Conservation (phyloP, 2,797 vertebrate species). For the Rhinogobio ventralis region DNA sequence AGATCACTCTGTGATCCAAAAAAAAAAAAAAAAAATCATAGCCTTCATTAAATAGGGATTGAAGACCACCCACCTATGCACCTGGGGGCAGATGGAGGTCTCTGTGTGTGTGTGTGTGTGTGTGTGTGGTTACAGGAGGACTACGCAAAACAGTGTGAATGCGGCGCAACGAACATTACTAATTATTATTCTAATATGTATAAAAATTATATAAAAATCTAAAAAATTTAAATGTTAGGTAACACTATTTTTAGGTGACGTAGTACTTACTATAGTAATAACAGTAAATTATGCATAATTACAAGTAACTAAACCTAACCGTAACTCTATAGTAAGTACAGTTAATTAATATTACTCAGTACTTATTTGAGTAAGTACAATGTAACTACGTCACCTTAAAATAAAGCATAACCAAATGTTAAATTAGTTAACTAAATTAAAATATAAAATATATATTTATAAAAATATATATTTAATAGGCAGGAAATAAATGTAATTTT, state of each 20-base stretch:
- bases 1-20: constrained; percentile 49
- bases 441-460: too few relatives aligned
- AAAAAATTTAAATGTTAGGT: too few relatives aligned
- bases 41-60: constrained; percentile 64
- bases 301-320: not conserved
- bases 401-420: too few relatives aligned
- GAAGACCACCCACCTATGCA: constrained; percentile 57
- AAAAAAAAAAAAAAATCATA: constrained; percentile 50
- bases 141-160: not conserved
- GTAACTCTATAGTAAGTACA: too few relatives aligned
- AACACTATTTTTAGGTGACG: not conserved
- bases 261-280: not conserved
- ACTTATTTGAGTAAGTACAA: too few relatives aligned
- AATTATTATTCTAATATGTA: not conserved
- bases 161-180: not conserved
- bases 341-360: too few relatives aligned
- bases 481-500: not conserved
- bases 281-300: not conserved
- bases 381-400: too few relatives aligned
- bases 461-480: not conserved
- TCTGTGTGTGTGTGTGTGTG: constrained; percentile 13
- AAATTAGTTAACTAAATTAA: not conserved
- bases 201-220: not conserved
- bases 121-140: not conserved
- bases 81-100: constrained; percentile 40